These are phyloP conservation scores for Bubo scandiacus DNA, from an alignment of 2,113 vertebrate species.

Conservation along the genomic window DNA sequence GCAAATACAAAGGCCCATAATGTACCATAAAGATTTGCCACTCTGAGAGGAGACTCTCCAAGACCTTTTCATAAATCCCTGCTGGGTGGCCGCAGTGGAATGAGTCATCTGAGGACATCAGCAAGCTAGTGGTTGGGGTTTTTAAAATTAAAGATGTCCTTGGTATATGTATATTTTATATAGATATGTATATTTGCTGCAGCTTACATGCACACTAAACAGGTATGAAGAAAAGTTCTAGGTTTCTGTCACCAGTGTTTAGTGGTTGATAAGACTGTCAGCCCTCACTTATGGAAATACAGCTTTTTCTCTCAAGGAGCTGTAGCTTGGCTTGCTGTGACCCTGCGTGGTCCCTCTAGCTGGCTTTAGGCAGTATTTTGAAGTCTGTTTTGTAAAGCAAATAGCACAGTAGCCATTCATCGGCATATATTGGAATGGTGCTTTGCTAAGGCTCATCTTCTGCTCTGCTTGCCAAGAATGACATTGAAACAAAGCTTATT, in stretches of 20 bases:
- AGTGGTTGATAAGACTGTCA: neutral
- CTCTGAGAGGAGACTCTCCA: neutral
- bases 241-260: neutral
- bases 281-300: neutral
- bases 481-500: slow-evolving; percentile 30
- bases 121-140: neutral
- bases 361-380: neutral
- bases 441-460: neutral
- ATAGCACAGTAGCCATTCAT: neutral
- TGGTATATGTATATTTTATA: neutral
- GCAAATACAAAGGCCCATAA: neutral
- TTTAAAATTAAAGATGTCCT: neutral
- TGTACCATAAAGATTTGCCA: neutral
- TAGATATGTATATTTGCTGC: neutral
- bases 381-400: neutral
- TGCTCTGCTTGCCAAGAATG: neutral
- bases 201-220: neutral
- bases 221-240: neutral
- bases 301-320: neutral
- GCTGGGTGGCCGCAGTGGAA: fast-evolving
- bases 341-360: neutral
- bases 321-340: neutral
- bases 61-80: neutral
- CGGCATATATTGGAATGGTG: neutral
- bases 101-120: neutral